Evolutionary conservation across 2,888 invertebrate species (phyloP).

Genomic region (Acanthosepion esculentum): DNA sequence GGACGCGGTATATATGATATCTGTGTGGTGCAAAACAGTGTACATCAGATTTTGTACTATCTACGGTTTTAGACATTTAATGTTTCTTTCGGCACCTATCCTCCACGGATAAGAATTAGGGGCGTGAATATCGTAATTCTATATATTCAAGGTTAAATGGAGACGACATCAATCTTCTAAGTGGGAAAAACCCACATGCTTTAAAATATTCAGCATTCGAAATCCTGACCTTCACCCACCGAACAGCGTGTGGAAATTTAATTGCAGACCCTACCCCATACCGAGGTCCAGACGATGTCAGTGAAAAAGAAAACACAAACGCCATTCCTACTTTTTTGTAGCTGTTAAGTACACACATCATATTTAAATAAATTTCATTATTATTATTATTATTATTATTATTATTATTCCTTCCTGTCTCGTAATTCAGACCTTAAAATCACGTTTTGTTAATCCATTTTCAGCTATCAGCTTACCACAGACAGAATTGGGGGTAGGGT

Average conservation of each 20-base stretch:
- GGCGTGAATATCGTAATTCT: no score
- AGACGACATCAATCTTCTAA: not conserved
- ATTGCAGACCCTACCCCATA: not conserved
- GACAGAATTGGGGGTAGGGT: not conserved
- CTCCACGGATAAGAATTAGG: no score
- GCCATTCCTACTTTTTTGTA: no score
- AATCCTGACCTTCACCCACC: not conserved
- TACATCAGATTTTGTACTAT: no score
- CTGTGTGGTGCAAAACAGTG: no score
- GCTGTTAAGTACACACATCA: not conserved
- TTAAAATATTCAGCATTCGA: not conserved
- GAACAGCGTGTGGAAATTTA: not conserved
- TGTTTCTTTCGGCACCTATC: no score
- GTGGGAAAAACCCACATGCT: not conserved
- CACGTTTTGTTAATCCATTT: not conserved
- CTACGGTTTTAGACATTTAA: no score
- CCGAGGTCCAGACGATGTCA: not conserved
- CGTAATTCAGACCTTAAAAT: not conserved
- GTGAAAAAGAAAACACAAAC: not conserved
- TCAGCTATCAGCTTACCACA: not conserved
- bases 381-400: not conserved
- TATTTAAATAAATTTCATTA: not conserved
- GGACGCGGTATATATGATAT: no score
- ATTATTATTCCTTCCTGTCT: not conserved
- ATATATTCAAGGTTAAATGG: no score